Base-by-base conservation (phyloP, 2,797 vertebrate genomes). In the Falco rusticolus region DNA sequence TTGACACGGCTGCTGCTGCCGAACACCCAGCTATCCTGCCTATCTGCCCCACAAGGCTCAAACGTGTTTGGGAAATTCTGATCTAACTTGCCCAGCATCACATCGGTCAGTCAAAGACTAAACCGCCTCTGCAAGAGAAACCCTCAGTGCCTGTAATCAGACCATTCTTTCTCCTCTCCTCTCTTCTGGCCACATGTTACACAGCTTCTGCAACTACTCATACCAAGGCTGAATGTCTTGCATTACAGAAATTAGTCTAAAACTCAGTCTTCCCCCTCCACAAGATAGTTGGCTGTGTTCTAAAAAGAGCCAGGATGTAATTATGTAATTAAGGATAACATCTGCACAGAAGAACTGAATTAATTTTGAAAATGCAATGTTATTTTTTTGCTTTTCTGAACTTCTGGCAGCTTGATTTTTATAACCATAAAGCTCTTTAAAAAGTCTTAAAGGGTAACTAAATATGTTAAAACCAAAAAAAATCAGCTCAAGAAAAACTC, bases 261-360 rank as follows among this genome's bases (percentile, higher is more conserved):
- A 83, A 57, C 81, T 61, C 71, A 85, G 87, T 51, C 61, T 92
- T 61, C 65, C 37, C 72, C 70, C 84, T 87, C 57, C 28, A 83
- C 37, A n/a, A 77, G 78, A 87, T 10, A 96, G 81, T 85, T 81
- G 94, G 89, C 84, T 93, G 82, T n/a, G 57, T 63, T 92, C 68
- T 34, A 50, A 74, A 74, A 89, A 28, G 63, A 93, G 82, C 26
- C 84, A 93, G 76, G 66, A 84, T 66, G 86, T 69, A 90, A 95
- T 95, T 93, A 93, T 81, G 57, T 7, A 84, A 95, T 95, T 92
- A 94, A 91, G 43, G 66, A 51, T 72, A 96, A 95, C 94, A 96
- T 93, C 82, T 89, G 94, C 84, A 78, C 60, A 85, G 66, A 60
- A 92, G 92, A 93, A 83, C 17, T 64, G 68, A 95, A 92, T 80